Percentiles rank a stretch among this genome's conserved stretches.
Evolutionary conservation across 2,113 vertebrate species (phyloP).

Genomic region (Epinephelus cyanopodus): DNA sequence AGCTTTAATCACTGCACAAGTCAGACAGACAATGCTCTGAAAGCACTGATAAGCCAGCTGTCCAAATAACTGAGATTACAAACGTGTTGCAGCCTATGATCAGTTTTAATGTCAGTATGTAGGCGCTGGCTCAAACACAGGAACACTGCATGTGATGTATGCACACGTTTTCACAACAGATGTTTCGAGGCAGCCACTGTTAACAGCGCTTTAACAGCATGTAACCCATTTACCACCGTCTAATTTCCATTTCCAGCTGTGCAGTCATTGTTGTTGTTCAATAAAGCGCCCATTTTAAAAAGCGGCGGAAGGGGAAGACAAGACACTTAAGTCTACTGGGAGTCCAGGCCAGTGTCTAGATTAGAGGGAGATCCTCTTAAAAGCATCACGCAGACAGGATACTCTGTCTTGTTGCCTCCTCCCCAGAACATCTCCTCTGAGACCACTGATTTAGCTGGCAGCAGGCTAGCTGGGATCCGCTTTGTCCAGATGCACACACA

Average conservation of each 20-base stretch:
- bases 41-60: slow-evolving; percentile 18
- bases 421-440: slow-evolving; percentile 73
- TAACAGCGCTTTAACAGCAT: slow-evolving; percentile 33
- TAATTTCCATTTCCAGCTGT: slow-evolving; percentile 59
- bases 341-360: slow-evolving; percentile 61
- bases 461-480: slow-evolving; percentile 51
- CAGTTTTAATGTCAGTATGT: slow-evolving; percentile 45
- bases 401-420: slow-evolving; percentile 66
- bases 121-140: slow-evolving; percentile 22
- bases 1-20: slow-evolving; percentile 16
- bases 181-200: slow-evolving; percentile 23
- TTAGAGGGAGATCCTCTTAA: slow-evolving; percentile 76
- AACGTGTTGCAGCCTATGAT: slow-evolving; percentile 18
- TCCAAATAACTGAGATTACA: slow-evolving; percentile 42
- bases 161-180: slow-evolving; percentile 27
- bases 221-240: slow-evolving; percentile 48
- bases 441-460: slow-evolving; percentile 72
- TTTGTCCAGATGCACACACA: slow-evolving; percentile 60
- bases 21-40: not conserved
- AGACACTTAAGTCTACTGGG: slow-evolving; percentile 49
- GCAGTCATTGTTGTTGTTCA: slow-evolving; percentile 29
- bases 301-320: slow-evolving; percentile 31
- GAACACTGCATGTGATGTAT: slow-evolving; percentile 7
- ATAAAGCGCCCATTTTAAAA: slow-evolving; percentile 8
- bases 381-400: slow-evolving; percentile 63